Evolutionary conservation across 1,140 invertebrate genomes (phyloP).

Genomic region (Pseudomyrmex dendroicus): DNA sequence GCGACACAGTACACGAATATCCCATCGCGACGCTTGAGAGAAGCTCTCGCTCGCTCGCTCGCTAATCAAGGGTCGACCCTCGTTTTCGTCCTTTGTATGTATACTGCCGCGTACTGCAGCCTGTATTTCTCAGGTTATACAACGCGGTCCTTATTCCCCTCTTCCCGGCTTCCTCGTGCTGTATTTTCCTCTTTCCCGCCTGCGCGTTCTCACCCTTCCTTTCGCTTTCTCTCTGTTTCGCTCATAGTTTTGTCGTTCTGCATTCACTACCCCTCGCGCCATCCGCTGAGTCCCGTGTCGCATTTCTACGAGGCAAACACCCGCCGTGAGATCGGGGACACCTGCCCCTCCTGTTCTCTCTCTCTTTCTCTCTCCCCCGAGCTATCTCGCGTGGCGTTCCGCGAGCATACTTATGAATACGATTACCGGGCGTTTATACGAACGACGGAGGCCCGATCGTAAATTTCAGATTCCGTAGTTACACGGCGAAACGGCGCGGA

Average conservation of each 20-base stretch:
- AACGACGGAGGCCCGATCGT: slow-evolving; percentile 37
- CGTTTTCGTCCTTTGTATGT: slow-evolving; percentile 68
- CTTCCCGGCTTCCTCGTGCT: not conserved
- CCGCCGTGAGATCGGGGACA: slow-evolving; percentile 70
- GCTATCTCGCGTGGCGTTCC: slow-evolving; percentile 8
- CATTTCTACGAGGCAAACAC: slow-evolving; percentile 61
- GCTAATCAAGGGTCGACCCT: slow-evolving; percentile 70
- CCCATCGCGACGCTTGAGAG: slow-evolving; percentile 4
- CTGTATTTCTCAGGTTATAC: slow-evolving; percentile 66
- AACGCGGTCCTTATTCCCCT: slow-evolving; percentile 25
- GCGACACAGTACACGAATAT: slow-evolving; percentile 20
- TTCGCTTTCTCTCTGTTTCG: slow-evolving; percentile 16
- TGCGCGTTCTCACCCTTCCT: not conserved
- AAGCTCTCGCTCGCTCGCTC: not conserved
- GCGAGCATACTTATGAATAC: slow-evolving; percentile 70
- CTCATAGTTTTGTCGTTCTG: slow-evolving; percentile 39
- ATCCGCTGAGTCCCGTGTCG: slow-evolving; percentile 9
- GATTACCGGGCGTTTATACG: slow-evolving; percentile 64
- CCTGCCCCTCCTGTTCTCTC: slow-evolving; percentile 52
- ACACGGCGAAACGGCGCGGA: slow-evolving; percentile 30
- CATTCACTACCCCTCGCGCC: slow-evolving; percentile 2
- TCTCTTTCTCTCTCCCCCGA: not conserved
- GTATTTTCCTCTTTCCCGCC: slow-evolving; percentile 7
- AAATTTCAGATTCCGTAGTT: slow-evolving; percentile 63
- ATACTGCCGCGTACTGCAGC: slow-evolving; percentile 51